These are phyloP conservation scores for Plumapathes pennacea DNA, from an alignment of 92 coral and sea anemone genomes.

Conservation along the genomic window DNA sequence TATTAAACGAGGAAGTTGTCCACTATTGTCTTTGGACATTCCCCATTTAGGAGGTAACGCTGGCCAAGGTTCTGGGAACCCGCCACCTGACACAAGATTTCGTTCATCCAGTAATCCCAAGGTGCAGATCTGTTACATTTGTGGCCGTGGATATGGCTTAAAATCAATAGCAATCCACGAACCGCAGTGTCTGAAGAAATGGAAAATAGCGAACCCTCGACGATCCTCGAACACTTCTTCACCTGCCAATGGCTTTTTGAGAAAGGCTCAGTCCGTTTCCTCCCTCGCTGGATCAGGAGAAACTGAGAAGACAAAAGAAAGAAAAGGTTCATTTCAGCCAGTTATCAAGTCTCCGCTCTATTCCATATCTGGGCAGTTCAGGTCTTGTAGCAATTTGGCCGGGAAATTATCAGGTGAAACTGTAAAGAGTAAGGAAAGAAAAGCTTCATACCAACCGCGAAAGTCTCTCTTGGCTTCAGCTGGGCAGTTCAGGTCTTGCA, in stretches of 20 bases:
- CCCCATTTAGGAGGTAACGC: too few relatives aligned
- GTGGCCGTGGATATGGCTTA: conserved; percentile 93
- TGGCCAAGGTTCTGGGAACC: conserved; percentile 7
- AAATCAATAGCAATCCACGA: conserved; percentile 92
- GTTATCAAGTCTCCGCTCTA: too few relatives aligned
- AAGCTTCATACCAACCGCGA: too few relatives aligned
- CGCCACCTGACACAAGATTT: conserved; percentile 38
- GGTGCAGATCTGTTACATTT: conserved; percentile 82
- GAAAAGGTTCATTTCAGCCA: too few relatives aligned
- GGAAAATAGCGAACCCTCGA: conserved; percentile 86
- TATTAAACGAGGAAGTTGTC: too few relatives aligned
- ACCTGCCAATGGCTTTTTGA: conserved; percentile 15
- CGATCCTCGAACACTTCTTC: conserved; percentile 59
- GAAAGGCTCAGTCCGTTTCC: conserved; percentile 59
- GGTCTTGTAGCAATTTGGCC: too few relatives aligned
- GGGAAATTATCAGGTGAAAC: conserved; percentile 13
- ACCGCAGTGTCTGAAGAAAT: conserved; percentile 91
- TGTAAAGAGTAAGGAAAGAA: too few relatives aligned
- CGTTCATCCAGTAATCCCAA: conserved; percentile 74
- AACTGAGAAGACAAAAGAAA: too few relatives aligned
- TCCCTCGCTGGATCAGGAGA: conserved; percentile 28
- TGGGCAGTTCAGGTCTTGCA: too few relatives aligned
- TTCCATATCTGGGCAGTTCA: too few relatives aligned
- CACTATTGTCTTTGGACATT: too few relatives aligned
- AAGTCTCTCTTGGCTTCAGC: too few relatives aligned